These are phyloP conservation scores for Tipula vernalis DNA, from an alignment of 2,888 invertebrate species.

Conservation along the genomic window DNA sequence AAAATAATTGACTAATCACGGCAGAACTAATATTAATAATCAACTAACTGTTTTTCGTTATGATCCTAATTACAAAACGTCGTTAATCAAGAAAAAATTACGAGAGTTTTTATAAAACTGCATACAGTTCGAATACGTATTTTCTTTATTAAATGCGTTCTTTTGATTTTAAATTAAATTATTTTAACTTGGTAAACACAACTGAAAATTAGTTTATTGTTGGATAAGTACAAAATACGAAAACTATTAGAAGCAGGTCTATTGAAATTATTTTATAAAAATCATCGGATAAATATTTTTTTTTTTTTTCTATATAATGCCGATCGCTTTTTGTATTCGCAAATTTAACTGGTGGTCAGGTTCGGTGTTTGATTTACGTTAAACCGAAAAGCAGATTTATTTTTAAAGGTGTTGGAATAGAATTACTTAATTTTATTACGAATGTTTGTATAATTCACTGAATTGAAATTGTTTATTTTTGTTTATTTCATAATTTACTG, in stretches of 20 bases:
- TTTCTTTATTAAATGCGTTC: background rate
- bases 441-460: background rate
- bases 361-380: background rate
- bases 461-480: background rate
- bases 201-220: constrained; percentile 18
- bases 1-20: background rate
- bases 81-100: background rate
- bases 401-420: background rate
- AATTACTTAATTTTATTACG: background rate
- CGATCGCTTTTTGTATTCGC: background rate
- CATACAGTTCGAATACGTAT: background rate
- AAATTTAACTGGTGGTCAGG: background rate
- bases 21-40: background rate
- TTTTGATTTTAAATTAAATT: background rate
- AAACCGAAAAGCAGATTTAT: background rate
- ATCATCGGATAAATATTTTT: background rate
- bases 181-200: constrained; percentile 18
- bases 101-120: background rate
- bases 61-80: background rate
- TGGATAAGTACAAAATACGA: background rate
- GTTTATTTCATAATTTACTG: background rate
- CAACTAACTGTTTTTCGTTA: background rate
- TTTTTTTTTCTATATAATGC: background rate
- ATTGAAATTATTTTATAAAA: background rate
- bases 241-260: background rate